Evolutionary conservation across 2,797 vertebrate species (phyloP).

Genomic region (Eidolon dupreanum): DNA sequence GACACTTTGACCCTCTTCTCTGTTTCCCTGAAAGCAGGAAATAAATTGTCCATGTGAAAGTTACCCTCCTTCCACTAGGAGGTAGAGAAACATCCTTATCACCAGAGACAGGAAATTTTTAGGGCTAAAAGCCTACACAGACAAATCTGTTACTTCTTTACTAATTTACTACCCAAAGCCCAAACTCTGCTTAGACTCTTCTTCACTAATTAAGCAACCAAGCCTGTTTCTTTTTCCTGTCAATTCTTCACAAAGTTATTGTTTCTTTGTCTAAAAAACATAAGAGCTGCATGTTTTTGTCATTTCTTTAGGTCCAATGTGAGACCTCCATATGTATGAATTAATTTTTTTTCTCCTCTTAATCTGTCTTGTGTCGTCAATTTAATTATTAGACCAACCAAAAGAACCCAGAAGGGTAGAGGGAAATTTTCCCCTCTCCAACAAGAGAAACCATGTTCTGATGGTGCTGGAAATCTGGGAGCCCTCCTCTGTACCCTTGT

Average conservation of each 20-base stretch:
- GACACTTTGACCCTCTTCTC: neutral
- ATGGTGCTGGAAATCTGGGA: neutral
- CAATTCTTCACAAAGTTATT: neutral
- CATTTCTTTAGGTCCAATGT: neutral
- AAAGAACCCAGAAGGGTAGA: neutral
- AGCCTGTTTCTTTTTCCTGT: no score
- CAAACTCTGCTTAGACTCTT: neutral
- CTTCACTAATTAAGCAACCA: neutral
- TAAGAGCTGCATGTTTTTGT: neutral
- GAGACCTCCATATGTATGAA: no score
- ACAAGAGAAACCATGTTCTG: neutral
- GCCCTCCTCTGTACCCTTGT: neutral
- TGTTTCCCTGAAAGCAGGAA: neutral
- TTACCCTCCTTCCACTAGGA: neutral
- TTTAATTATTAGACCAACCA: neutral
- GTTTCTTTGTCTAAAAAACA: neutral
- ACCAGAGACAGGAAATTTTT: neutral
- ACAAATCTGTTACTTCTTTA: neutral
- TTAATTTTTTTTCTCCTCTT: neutral
- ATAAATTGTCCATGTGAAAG: neutral
- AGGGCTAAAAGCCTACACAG: neutral
- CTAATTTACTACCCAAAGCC: neutral
- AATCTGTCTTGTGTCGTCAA: neutral
- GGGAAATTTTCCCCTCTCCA: neutral
- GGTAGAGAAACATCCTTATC: neutral